Percentiles rank a stretch among this genome's conserved stretches.
Evolutionary conservation across 2,888 invertebrate species (phyloP).

Genomic region (Tiliacea citrago): DNA sequence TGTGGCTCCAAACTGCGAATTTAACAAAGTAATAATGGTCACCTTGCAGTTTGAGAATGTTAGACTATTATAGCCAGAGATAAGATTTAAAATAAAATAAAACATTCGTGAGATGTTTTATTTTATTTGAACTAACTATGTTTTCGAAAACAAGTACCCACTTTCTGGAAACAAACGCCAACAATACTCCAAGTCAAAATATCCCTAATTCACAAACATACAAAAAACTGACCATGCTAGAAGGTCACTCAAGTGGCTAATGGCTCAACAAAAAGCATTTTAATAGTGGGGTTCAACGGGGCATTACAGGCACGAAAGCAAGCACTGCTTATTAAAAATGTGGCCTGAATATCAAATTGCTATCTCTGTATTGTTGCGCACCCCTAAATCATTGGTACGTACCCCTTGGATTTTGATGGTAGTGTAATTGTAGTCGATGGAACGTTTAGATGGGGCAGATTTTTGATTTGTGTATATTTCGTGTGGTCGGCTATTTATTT

Average conservation of each 20-base stretch:
- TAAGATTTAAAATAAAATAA: too few relatives aligned
- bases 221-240: constrained; percentile 72
- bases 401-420: constrained; percentile 76
- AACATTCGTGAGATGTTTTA: too few relatives aligned
- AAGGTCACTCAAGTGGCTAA: constrained; percentile 76
- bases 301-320: constrained; percentile 75
- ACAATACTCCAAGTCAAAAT: constrained; percentile 27
- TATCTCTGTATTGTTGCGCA: constrained; percentile 86
- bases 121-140: too few relatives aligned
- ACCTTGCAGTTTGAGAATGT: too few relatives aligned
- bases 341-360: constrained; percentile 91
- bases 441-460: constrained; percentile 52
- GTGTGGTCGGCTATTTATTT: background rate
- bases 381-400: constrained; percentile 77
- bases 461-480: background rate
- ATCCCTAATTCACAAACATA: constrained; percentile 54
- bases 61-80: too few relatives aligned
- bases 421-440: constrained; percentile 42
- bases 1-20: too few relatives aligned
- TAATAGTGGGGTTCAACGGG: constrained; percentile 83
- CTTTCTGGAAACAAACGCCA: background rate
- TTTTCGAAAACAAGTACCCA: too few relatives aligned
- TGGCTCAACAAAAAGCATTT: constrained; percentile 85
- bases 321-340: constrained; percentile 90
- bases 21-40: too few relatives aligned